Evolutionary conservation across 2,888 invertebrate genomes (phyloP), one percentile per base, ranked within the genome.

Genomic region (Dynastes grantii): DNA sequence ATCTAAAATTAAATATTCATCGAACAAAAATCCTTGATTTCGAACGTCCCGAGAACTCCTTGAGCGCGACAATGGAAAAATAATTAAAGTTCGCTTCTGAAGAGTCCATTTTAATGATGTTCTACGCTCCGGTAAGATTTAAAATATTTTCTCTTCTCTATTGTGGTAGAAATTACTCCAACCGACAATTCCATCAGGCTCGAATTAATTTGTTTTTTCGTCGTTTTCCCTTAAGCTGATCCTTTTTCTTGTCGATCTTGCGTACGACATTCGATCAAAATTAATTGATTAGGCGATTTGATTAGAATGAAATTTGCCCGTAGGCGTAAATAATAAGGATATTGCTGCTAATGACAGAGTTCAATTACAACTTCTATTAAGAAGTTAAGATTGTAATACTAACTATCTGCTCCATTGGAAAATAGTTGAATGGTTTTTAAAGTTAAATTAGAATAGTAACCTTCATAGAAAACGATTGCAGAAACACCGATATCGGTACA

Each of bases 111-210:
- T 70, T 70, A 58, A 76, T 49, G 76, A 64, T 45, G 75, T 75
- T 76, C 64, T 64, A 51, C 76, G 9, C 51, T 49, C 64, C 63
- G 64, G 53, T 63, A 76, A 49, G 76, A 76, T 64, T 76, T 53
- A 58, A 76, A 76, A 76, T 64, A 63, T 64, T 76, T 49, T 76
- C 76, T 76, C 70, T 53, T 32, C 29, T 76, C 53, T 49, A 76
- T 76, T 76, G 76, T 76, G 76, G 37, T 76, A 32, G 76, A 64
- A 76, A 76, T 76, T 76, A 29, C 76, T 51, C 16, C 76, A 63
- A 29, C 64, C 49, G 65, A 49, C 76, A 76, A 76, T 65, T 76
- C 45, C 76, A 76, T 63, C 53, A 11, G 45, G 64, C 51, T 63
- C 76, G 40, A 65, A 76, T 76, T 70, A 76, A 76, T 76, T 76